A percentile compares a stretch with the other conserved stretches of the same genome.
Conservation (phyloP, 30 jellyfish, hydroid and myxozoan species). For the Hydractinia symbiolongicarpus region DNA sequence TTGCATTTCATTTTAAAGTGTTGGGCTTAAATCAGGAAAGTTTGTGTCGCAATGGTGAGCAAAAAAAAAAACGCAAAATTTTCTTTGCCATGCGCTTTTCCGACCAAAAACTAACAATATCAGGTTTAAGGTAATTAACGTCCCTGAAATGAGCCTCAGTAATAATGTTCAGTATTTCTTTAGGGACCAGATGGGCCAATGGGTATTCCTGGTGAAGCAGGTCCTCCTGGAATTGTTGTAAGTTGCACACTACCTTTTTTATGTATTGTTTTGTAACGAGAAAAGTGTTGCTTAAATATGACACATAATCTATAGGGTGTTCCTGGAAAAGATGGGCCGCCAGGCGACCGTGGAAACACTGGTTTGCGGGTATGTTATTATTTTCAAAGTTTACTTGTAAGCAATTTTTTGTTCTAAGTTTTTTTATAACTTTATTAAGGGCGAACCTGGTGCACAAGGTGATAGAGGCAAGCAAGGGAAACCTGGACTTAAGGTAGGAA, state of each 20-base stretch:
- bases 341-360: constrained; percentile 8
- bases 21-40: not conserved
- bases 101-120: no score
- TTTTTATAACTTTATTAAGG: not conserved
- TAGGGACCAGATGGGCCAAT: constrained; percentile 14
- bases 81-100: no score
- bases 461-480: not conserved
- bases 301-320: not conserved
- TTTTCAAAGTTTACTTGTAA: not conserved
- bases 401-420: not conserved
- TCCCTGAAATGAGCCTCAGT: no score
- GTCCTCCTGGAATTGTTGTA: constrained; percentile 12
- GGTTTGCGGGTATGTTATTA: not conserved
- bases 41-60: not conserved
- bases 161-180: not conserved
- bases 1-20: not conserved
- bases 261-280: no score
- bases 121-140: no score
- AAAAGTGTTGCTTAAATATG: no score
- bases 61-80: no score
- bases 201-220: constrained; percentile 11
- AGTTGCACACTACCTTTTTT: not conserved
- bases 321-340: constrained; percentile 19
- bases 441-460: constrained; percentile 17
- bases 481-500: not conserved